phyloP scores from a whole-genome alignment of 2,888 invertebrate genomes.

The Acrocyrtus sp. region DNA sequence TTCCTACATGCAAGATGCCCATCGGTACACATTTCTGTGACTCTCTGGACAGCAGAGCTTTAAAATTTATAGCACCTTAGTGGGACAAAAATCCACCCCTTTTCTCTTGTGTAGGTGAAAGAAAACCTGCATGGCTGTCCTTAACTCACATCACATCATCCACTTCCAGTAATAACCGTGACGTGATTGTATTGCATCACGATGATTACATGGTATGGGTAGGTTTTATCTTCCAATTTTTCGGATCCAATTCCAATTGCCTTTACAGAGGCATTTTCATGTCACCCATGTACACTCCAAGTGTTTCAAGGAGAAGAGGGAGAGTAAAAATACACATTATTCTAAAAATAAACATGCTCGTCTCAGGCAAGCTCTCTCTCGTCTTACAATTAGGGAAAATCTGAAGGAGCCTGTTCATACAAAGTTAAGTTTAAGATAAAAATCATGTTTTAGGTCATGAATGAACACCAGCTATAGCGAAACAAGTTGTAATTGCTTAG shows the following conservation, averaged over 20 bases:
- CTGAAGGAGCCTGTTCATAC: not conserved
- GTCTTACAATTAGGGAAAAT: slow-evolving; percentile 42
- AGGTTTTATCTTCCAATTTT: slow-evolving; percentile 42
- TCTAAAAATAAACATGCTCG: not conserved
- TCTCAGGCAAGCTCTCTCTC: too few relatives aligned
- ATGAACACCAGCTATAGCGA: too few relatives aligned
- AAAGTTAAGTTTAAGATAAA: slow-evolving; percentile 34
- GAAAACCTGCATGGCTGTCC: too few relatives aligned
- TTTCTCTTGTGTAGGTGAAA: too few relatives aligned
- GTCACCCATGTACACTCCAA: not conserved
- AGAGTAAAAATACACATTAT: not conserved
- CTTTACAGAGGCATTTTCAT: not conserved
- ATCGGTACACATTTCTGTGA: too few relatives aligned
- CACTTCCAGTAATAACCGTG: slow-evolving; percentile 20
- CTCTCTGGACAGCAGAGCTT: too few relatives aligned
- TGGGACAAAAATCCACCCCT: too few relatives aligned
- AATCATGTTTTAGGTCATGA: too few relatives aligned
- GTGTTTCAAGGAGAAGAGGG: not conserved
- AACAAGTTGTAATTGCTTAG: too few relatives aligned
- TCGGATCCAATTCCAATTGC: slow-evolving; percentile 29
- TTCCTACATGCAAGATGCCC: too few relatives aligned
- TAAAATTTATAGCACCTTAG: too few relatives aligned
- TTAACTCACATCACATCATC: too few relatives aligned
- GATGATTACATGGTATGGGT: not conserved
- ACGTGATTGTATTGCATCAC: slow-evolving; percentile 39